phyloP scores from a whole-genome alignment of 2,888 invertebrate species.

The Fragum sueziense region DNA sequence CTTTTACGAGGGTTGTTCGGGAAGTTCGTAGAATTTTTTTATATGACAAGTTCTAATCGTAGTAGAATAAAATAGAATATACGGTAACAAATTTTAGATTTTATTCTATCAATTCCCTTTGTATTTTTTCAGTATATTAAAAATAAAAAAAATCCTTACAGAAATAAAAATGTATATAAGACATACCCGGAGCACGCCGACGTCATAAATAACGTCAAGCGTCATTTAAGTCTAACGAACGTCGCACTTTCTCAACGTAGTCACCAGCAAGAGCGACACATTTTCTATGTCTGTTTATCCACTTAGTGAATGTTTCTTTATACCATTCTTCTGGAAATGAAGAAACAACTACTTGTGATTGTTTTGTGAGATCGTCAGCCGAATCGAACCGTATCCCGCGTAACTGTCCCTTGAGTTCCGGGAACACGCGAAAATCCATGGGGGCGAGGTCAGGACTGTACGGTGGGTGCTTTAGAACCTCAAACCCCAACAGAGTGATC shows the following conservation, averaged over 20 bases:
- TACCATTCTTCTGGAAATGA: constrained; percentile 2
- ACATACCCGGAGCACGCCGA: neutral
- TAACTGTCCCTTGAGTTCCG: neutral
- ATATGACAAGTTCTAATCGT: neutral
- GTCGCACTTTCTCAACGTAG: neutral
- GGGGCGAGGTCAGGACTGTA: constrained; percentile 2
- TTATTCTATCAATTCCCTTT: neutral
- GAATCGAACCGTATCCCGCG: constrained; percentile 2
- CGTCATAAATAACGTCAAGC: neutral
- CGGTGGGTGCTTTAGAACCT: constrained; percentile 1
- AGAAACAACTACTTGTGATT: neutral
- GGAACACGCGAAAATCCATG: constrained; percentile 7
- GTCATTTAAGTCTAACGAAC: neutral
- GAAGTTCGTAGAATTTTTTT: neutral
- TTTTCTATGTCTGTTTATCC: constrained; percentile 1
- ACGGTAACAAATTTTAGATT: neutral
- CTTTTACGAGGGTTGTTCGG: neutral
- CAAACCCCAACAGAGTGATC: neutral
- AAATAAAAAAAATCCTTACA: neutral
- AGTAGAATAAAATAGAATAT: neutral
- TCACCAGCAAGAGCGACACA: constrained; percentile 1
- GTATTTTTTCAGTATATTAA: neutral
- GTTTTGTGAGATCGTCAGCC: neutral
- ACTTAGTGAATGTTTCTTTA: neutral
- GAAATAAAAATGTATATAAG: neutral